Evolutionary conservation across 2,113 vertebrate genomes (phyloP), one percentile per base, ranked within the genome.

Genomic region (Thryonomys swinderianus): DNA sequence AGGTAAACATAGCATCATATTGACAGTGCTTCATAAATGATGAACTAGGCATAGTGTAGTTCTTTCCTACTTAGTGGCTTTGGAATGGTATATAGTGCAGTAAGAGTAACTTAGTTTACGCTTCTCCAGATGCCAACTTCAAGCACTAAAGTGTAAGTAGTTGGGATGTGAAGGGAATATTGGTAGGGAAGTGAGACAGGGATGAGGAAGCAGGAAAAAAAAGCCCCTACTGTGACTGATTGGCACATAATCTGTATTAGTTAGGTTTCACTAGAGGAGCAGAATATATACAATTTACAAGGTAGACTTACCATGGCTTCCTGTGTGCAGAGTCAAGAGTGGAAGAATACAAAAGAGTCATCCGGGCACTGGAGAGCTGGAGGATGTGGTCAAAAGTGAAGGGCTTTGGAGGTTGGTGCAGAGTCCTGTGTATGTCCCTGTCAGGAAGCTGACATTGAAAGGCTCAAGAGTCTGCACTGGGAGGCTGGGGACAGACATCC

Each of bases 51-150:
- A 80, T 42, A 21, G 37, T 17, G 69, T 1, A 16, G 30, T 69
- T 80, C 48, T 59, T 91, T 91, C 25, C n/a, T 83, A 51, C 17
- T 32, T 66, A 86, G 14, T 53, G 69, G 6, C 45, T 80, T 96
- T 69, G 37, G 59, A n/a, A 48, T 84, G 30, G 53, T 27, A 85
- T 90, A 53, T 42, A 42, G 11, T 81, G 0, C n/a, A 93, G n/a
- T 91, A 74, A 80, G 42, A 90, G 76, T 90, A 18, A 80, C 67
- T 90, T 85, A 81, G 7, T 86, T 83, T 93, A 61, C 34, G 20
- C 74, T 94, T 93, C 1, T 2, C 32, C 11, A 78, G 64, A 85
- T 90, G 27, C 6, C 62, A 57, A 67, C 16, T 16, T 79, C n/a
- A 82, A 74, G 67, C 32, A 81, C 27, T 85, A 34, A 71, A 55